Evolutionary conservation across 2,888 invertebrate species (phyloP), one percentile per base, ranked within the genome.

Genomic region (Phengaris arion): DNA sequence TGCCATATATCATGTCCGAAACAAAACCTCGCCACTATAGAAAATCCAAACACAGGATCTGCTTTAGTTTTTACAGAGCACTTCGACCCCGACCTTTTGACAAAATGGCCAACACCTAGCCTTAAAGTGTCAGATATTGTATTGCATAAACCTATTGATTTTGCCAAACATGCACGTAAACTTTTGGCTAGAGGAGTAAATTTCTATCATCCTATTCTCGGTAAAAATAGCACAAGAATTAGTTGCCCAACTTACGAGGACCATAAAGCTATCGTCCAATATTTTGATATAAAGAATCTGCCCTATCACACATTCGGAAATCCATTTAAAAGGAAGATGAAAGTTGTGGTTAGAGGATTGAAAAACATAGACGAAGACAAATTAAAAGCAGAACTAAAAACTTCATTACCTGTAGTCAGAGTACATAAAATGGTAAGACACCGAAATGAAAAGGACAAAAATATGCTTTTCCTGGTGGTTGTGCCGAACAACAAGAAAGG

Each of bases 251-350:
- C 85, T 7, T 81, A 83, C 48, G 81, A 84, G 77, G 88, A 89
- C 74, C 85, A 89, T 68, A 85, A 83, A 76, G 77, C 79, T 22
- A 75, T 89, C 74, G 75, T 81, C 3, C 80, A 86, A 74, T 88
- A 85, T 80, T 86, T 89, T 13, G 83, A 86, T 6, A 84, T 83
- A 35, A 83, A 83, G 13, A 77, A 87, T 72, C 59, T 89, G 12
- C 88, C 88, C 0, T 89, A 85, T 76, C 88, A 90, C 72, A 91
- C 91, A 9, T 90, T 82, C 80, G 85, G 87, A 0, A 79, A 85
- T 78, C 88, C 89, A 9, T 77, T 79, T 8, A 85, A 87, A 75
- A 85, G 84, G 75, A 88, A 86, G 81, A 81, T 88, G 80, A 89
- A 86, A 82, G 83, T 89, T 6, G 85, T 89, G 0, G 85, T 90